Percentiles rank a stretch among this genome's conserved stretches.
Evolutionary conservation across 1,140 invertebrate genomes (phyloP).

Genomic region (Drosophila oshimai): DNA sequence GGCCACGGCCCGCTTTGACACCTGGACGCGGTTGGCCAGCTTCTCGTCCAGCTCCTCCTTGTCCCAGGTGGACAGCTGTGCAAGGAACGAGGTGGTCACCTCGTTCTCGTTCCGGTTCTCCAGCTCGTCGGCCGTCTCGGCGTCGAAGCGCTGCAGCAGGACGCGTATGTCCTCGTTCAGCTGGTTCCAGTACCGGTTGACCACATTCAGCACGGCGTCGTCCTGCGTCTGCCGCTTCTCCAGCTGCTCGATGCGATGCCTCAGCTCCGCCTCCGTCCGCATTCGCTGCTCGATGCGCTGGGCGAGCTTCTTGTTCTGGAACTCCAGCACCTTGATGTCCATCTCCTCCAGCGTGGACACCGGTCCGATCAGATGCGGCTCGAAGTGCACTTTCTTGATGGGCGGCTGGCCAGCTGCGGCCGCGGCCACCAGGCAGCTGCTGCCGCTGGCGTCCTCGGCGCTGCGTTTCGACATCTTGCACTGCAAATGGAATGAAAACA

Average conservation of each 20-base stretch:
- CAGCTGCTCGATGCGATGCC: slow-evolving; percentile 96
- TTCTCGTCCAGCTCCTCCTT: slow-evolving; percentile 98
- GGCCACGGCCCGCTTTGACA: slow-evolving; percentile 95
- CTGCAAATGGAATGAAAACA: slow-evolving; percentile 11
- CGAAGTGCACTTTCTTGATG: slow-evolving; percentile 96
- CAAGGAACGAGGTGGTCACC: slow-evolving; percentile 97
- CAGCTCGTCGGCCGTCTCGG: slow-evolving; percentile 97
- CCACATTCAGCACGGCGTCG: slow-evolving; percentile 98
- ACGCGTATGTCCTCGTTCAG: slow-evolving; percentile 98
- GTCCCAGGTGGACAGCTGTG: slow-evolving; percentile 98
- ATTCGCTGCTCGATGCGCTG: slow-evolving; percentile 96
- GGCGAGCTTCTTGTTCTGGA: slow-evolving; percentile 98
- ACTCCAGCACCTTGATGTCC: slow-evolving; percentile 98
- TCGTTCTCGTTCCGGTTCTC: slow-evolving; percentile 98
- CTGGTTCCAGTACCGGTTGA: slow-evolving; percentile 99
- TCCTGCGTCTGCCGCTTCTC: slow-evolving; percentile 98
- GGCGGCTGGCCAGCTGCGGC: slow-evolving; percentile 84
- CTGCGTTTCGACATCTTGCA: slow-evolving; percentile 88
- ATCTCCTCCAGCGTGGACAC: slow-evolving; percentile 97
- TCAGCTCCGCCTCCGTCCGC: slow-evolving; percentile 93
- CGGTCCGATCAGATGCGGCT: slow-evolving; percentile 95
- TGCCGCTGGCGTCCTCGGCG: slow-evolving; percentile 84
- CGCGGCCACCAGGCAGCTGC: slow-evolving; percentile 65
- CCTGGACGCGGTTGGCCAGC: slow-evolving; percentile 95
- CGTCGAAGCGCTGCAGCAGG: slow-evolving; percentile 97